Base-by-base conservation (phyloP, 1,140 invertebrate genomes). In the Drosophila cardini region DNA sequence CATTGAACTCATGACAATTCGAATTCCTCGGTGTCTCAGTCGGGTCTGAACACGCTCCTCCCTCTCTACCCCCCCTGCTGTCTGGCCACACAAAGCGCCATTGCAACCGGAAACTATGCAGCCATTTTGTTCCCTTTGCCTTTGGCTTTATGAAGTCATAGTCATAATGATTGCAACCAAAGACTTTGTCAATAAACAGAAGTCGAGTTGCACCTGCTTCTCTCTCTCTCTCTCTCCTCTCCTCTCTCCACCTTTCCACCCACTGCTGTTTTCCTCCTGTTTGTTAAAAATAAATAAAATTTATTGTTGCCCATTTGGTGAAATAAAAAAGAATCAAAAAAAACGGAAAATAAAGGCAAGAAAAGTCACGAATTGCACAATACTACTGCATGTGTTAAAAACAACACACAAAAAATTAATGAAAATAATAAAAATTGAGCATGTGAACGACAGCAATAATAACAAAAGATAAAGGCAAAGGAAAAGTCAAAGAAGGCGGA, bases 341-440 rank as follows among this genome's bases (percentile, higher is more conserved):
- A 58, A 38, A 16, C 26, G 58, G 48, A 46, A 53, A 16, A 61
- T 4, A 55, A 52, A 53, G 16, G 21, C 52, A 70, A 73, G 57
- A 55, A 57, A 61, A 46, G 36, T 56, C 42, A 46, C 58, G 69
- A 78, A 78, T 78, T 78, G 76, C 76, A 78, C 76, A 78, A 78
- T 78, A 64, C 64, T 50, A 48, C n/a, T 74, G 72, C 68, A 75
- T 64, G 53, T 72, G 67, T 71, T 71, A 71, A 71, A 64, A 75
- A 75, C 71, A 60, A 64, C 40, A 75, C 9, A 67, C 58, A 48
- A 61, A 60, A 62, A 61, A 30, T 36, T 7, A 46, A 21, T 13
- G 55, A 42, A 57, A 43, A 62, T 45, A 55, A 58, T 53, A 60
- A 71, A 74, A 74, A 74, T 74, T 36, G 43, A 63, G 57, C 58